Evolutionary conservation across 2,888 invertebrate genomes (phyloP).

Genomic region (Drosophila silvestris): DNA sequence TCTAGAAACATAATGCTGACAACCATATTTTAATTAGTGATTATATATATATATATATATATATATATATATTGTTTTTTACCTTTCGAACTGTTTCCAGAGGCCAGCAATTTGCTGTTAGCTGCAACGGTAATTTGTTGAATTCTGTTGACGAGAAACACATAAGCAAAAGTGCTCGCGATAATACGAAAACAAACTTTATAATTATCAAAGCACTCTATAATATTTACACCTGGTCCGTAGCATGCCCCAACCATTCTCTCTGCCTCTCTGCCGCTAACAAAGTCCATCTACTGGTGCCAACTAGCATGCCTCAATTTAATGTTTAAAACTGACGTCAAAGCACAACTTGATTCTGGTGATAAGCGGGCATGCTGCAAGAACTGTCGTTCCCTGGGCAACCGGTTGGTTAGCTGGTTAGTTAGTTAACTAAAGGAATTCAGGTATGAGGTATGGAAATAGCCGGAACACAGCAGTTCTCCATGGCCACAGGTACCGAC

Average conservation of each 20-base stretch:
- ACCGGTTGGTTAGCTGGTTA: slow-evolving; percentile 2
- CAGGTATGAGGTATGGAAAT: background rate
- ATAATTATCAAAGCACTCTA: slow-evolving; percentile 18
- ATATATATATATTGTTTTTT: background rate
- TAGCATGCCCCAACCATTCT: background rate
- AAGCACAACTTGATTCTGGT: slow-evolving; percentile 43
- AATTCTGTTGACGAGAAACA: background rate
- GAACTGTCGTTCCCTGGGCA: background rate
- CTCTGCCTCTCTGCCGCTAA: too few species aligned
- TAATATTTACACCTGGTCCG: slow-evolving; percentile 51
- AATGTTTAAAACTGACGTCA: slow-evolving; percentile 37
- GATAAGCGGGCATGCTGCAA: slow-evolving; percentile 18
- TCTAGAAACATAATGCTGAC: background rate
- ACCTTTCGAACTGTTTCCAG: background rate
- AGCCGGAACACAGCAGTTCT: background rate
- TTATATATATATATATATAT: too few species aligned
- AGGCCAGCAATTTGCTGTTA: slow-evolving; percentile 11
- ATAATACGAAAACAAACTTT: slow-evolving; percentile 6
- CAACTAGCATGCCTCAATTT: slow-evolving; percentile 19
- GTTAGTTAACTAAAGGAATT: slow-evolving; percentile 2
- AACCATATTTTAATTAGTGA: background rate
- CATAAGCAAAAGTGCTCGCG: background rate
- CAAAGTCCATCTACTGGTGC: slow-evolving; percentile 21
- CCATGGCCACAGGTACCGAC: slow-evolving; percentile 44
- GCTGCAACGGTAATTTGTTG: slow-evolving; percentile 5